Base-by-base conservation (phyloP, 2,797 vertebrate species). In the Scyliorhinus canicula region DNA sequence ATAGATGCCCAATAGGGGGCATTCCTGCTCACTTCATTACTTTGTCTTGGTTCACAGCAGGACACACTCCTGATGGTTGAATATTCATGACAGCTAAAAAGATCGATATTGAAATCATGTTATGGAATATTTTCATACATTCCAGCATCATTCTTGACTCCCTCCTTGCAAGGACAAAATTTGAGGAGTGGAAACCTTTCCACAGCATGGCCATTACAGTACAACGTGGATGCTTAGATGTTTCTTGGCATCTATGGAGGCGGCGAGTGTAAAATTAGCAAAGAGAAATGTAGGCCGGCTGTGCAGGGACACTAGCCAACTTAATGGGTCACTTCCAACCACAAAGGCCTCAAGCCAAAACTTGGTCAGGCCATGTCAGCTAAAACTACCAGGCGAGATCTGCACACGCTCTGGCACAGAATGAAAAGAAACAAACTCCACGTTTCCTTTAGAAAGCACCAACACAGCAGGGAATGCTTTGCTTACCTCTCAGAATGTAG, bases 401-500 rank as follows among this genome's bases (percentile, higher is more conserved):
- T 52, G 93, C 67, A 31, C 1, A 52, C 52, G 6, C 67, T 94
- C 88, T 63, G n/a, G 11, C n/a, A 40, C 19, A 65, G 31, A 57
- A 55, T 71, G 28, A 16, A 71, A 71, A 94, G 65, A 94, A 94
- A 74, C 52, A 94, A 94, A 94, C 65, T 47, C 21, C 69, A 31
- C 47, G 26, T 94, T 94, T 35, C 40, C 67, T 35, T 74, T 74
- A 21, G 31, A 50, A 74, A 94, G n/a, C 88, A 93, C 44, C 0
- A 26, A 71, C 47, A 94, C 26, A 74, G 93, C 24, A 50, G 91
- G 16, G 91, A 50, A 67, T 93, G 63, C 44, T 50, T 7, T 77
- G 88, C 8, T 95, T 97, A 99, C 99, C 99, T 98, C 99, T 98
- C 95, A 99, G 97, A 96, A 99, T 99, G 97, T 99, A 99, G 96